These are phyloP conservation scores for Ochlodes sylvanus DNA, from an alignment of 2,888 invertebrate genomes.

Conservation along the genomic window DNA sequence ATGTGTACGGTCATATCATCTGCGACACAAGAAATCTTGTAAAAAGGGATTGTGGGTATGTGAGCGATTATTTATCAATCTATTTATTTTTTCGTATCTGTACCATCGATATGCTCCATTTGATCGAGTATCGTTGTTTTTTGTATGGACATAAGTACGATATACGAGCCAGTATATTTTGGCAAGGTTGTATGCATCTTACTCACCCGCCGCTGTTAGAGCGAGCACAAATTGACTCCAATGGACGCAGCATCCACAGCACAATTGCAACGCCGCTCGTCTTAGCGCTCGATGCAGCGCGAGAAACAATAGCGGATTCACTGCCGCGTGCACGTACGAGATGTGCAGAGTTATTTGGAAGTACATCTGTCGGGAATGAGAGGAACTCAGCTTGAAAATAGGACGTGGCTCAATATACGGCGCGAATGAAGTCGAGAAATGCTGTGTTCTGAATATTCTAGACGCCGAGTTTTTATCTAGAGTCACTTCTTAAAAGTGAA, in stretches of 20 bases:
- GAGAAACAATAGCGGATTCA: conserved; percentile 92
- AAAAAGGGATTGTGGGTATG: no score
- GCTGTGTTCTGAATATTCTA: conserved; percentile 24
- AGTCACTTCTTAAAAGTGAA: background rate
- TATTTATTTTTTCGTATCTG: no score
- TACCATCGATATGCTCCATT: no score
- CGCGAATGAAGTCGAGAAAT: conserved; percentile 24
- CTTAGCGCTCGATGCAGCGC: conserved; percentile 91
- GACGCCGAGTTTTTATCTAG: background rate
- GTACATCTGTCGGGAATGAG: conserved; percentile 65
- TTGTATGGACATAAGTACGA: background rate
- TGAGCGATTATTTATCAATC: no score
- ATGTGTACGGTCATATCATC: no score
- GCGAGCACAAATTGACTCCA: conserved; percentile 86
- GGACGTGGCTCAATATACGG: conserved; percentile 31
- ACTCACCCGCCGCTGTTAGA: conserved; percentile 78
- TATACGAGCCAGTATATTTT: background rate
- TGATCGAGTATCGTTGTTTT: background rate
- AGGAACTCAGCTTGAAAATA: conserved; percentile 37
- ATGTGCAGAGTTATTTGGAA: conserved; percentile 93
- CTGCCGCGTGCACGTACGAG: conserved; percentile 94
- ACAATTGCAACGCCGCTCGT: conserved; percentile 88
- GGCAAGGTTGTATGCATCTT: conserved; percentile 18
- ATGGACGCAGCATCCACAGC: conserved; percentile 90
- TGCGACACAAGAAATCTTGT: no score